Percentiles rank a stretch among this genome's conserved stretches.
These are phyloP conservation scores for Dipodomys merriami DNA, from an alignment of 2,113 vertebrate species.

Conservation along the genomic window DNA sequence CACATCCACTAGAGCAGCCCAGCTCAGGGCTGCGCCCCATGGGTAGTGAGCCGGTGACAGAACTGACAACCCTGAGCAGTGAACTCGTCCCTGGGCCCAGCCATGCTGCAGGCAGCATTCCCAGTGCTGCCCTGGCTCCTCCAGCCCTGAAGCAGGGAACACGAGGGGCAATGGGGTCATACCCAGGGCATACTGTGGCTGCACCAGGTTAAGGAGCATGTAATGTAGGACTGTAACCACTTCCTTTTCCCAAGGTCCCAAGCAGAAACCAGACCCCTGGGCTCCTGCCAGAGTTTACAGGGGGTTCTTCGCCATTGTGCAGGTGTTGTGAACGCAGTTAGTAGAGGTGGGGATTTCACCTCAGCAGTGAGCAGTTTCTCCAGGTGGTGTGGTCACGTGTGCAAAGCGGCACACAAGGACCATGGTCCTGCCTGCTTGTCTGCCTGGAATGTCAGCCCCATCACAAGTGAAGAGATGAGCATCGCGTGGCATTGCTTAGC, in stretches of 20 bases:
- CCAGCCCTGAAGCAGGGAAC: background rate
- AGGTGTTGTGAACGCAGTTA: background rate
- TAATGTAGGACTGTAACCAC: background rate
- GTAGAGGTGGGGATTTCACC: background rate
- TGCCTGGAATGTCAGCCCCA: background rate
- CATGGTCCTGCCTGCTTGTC: background rate
- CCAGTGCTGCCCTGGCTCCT: rapidly evolving
- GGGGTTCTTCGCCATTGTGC: background rate
- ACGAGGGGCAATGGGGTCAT: background rate
- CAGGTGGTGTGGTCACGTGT: background rate
- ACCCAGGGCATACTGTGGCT: too few species aligned
- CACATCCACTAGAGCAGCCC: background rate
- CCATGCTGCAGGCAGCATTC: background rate
- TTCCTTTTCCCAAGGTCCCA: background rate
- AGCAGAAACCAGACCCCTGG: background rate
- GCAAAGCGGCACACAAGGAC: rapidly evolving
- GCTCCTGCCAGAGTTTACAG: background rate
- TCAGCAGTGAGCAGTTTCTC: background rate
- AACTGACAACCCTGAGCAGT: background rate
- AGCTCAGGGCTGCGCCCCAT: background rate
- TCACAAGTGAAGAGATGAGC: background rate
- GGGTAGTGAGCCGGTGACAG: background rate
- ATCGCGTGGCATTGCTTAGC: background rate
- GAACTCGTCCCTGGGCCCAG: background rate
- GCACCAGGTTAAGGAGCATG: too few species aligned